A percentile compares a stretch with the other conserved stretches of the same genome.
phyloP scores from a whole-genome alignment of 2,113 vertebrate species.

The Actenoides lindsayi region DNA sequence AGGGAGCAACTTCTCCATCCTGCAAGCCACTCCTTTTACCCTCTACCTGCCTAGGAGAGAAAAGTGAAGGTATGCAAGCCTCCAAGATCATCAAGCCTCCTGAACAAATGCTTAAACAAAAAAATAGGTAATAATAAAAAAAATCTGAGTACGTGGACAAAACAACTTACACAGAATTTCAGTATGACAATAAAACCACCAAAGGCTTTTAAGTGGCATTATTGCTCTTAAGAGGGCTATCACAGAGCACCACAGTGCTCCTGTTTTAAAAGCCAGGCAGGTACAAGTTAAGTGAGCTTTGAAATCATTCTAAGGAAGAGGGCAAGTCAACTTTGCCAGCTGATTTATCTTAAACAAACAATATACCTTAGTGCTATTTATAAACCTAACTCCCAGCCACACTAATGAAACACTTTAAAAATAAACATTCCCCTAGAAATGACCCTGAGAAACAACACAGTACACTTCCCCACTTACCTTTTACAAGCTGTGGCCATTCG shows the following conservation, averaged over 20 bases:
- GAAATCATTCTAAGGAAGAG: background rate
- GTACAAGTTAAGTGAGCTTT: background rate
- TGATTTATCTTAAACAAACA: constrained; percentile 37
- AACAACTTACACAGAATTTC: background rate
- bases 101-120: background rate
- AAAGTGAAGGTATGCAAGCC: constrained; percentile 21
- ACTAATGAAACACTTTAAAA: background rate
- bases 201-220: background rate
- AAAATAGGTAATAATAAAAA: background rate
- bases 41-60: constrained; percentile 34
- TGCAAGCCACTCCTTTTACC: constrained; percentile 53
- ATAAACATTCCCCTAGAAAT: background rate
- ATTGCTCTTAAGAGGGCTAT: background rate
- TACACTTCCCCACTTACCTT: constrained; percentile 73
- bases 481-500: constrained; percentile 87
- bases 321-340: background rate
- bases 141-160: background rate
- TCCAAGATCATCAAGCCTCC: background rate
- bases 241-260: background rate
- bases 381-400: background rate
- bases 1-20: constrained; percentile 36
- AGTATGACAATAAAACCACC: background rate
- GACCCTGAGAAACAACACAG: background rate
- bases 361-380: background rate
- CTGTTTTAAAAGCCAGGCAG: background rate